Evolutionary conservation across 2,888 invertebrate species (phyloP).

Genomic region (Ypsolopha sequella): DNA sequence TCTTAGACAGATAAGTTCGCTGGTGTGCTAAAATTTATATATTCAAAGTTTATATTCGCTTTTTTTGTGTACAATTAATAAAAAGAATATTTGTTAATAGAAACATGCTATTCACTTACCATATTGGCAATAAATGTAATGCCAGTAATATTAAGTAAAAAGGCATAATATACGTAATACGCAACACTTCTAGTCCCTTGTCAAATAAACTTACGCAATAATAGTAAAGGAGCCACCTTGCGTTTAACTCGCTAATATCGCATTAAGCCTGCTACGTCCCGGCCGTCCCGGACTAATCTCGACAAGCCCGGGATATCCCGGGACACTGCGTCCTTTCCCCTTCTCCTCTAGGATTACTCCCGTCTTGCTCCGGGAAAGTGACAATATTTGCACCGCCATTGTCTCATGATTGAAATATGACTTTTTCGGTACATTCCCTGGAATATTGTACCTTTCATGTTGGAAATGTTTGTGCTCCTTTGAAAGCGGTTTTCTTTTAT

Average conservation of each 20-base stretch:
- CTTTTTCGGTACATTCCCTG: neutral
- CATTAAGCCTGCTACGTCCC: constrained; percentile 37
- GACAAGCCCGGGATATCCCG: constrained; percentile 21
- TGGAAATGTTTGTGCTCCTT: too few species aligned
- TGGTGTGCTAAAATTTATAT: too few species aligned
- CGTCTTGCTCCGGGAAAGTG: constrained; percentile 26
- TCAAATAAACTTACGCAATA: neutral
- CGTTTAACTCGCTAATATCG: constrained; percentile 39
- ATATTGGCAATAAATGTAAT: too few species aligned
- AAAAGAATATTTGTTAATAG: too few species aligned
- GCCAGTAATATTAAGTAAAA: too few species aligned
- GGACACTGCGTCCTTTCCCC: constrained; percentile 19
- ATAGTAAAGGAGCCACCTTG: neutral
- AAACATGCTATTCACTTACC: too few species aligned
- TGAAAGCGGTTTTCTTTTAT: neutral
- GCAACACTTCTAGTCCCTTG: too few species aligned
- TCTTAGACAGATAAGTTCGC: too few species aligned
- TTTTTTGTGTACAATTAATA: too few species aligned
- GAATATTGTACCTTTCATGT: too few species aligned
- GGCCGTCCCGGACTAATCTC: constrained; percentile 31
- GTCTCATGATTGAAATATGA: constrained; percentile 9
- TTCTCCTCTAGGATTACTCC: constrained; percentile 37
- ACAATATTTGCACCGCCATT: constrained; percentile 17
- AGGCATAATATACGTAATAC: too few species aligned
- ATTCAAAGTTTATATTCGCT: too few species aligned